Evolutionary conservation across 2,797 vertebrate genomes (phyloP).

Genomic region (Zenarchopterus dispar): DNA sequence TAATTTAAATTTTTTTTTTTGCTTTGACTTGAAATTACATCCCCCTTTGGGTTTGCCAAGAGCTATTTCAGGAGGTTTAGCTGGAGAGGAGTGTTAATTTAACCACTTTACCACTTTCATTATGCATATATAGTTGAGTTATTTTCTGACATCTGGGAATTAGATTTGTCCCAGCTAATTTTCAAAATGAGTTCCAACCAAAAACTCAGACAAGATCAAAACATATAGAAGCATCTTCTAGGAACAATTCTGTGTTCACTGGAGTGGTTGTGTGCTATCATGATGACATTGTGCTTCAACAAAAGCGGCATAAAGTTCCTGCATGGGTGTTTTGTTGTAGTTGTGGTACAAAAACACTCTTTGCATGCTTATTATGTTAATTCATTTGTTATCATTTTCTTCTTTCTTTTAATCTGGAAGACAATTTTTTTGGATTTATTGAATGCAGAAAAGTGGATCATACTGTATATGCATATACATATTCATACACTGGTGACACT

Average conservation of each 20-base stretch:
- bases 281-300: constrained; percentile 33
- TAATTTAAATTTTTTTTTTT: background rate
- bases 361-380: constrained; percentile 14
- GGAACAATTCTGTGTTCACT: constrained; percentile 7
- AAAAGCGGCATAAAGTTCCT: constrained; percentile 20
- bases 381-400: constrained; percentile 31
- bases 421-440: constrained; percentile 29
- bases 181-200: background rate
- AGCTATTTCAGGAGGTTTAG: constrained; percentile 2
- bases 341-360: background rate
- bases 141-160: too few species aligned
- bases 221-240: background rate
- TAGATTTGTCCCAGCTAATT: constrained; percentile 11
- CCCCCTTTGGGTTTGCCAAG: constrained; percentile 37
- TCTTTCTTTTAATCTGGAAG: background rate
- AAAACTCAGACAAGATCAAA: background rate
- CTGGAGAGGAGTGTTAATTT: too few species aligned
- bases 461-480: too few species aligned
- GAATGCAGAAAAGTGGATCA: constrained; percentile 60
- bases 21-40: too few species aligned
- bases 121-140: too few species aligned
- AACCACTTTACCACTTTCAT: too few species aligned
- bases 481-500: too few species aligned
- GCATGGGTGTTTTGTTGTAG: constrained; percentile 29
- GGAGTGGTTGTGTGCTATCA: constrained; percentile 33